Percentiles rank a stretch among this genome's conserved stretches.
phyloP scores from a whole-genome alignment of 2,888 invertebrate species.

The Thera obeliscata region DNA sequence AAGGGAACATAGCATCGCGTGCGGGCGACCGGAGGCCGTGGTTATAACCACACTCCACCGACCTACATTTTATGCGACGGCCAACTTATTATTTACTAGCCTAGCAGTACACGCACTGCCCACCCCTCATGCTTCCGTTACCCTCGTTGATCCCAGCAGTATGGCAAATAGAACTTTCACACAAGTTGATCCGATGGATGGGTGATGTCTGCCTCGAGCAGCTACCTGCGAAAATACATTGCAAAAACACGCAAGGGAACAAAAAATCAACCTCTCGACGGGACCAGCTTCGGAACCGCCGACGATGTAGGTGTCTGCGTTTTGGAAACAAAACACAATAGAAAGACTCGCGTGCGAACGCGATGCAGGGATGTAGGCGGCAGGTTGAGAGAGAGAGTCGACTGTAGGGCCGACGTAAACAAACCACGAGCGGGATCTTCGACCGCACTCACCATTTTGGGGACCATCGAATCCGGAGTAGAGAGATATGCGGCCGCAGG shows the following conservation, averaged over 20 bases:
- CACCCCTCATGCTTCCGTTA: constrained; percentile 57
- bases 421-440: constrained; percentile 80
- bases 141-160: constrained; percentile 49
- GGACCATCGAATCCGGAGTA: constrained; percentile 67
- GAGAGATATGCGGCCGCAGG: constrained; percentile 61
- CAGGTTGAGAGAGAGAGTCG: constrained; percentile 79
- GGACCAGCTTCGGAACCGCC: constrained; percentile 70
- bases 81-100: constrained; percentile 73
- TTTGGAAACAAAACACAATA: constrained; percentile 84
- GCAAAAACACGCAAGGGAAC: constrained; percentile 74
- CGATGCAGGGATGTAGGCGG: constrained; percentile 78
- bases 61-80: constrained; percentile 82
- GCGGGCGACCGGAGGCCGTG: constrained; percentile 62
- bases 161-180: constrained; percentile 34
- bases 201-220: constrained; percentile 53
- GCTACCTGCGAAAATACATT: constrained; percentile 79
- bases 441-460: constrained; percentile 84
- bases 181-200: constrained; percentile 55
- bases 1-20: constrained; percentile 67
- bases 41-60: constrained; percentile 74
- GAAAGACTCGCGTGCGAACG: constrained; percentile 79
- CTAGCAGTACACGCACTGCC: constrained; percentile 64
- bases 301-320: constrained; percentile 80
- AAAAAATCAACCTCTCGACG: constrained; percentile 76
- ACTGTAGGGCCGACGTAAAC: constrained; percentile 81